Base-by-base conservation (phyloP, 1,140 invertebrate genomes). In the Temnothorax longispinosus region DNA sequence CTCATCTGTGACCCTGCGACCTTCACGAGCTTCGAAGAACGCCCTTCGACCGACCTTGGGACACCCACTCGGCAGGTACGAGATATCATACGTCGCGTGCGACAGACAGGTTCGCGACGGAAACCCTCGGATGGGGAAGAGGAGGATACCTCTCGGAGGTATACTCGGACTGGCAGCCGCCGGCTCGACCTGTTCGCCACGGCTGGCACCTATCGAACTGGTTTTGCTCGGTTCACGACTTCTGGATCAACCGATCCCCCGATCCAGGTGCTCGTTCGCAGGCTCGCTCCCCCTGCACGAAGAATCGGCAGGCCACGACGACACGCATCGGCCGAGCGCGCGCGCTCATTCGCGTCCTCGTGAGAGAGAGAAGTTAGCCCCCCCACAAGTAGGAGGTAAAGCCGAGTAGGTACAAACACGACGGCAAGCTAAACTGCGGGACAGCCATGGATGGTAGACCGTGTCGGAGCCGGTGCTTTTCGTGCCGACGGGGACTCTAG, bases 401-500 rank as follows among this genome's bases (percentile, higher is more conserved):
- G 80, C 27, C 38, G 86, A 54, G 44, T 76, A 69, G 67, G 71
- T 91, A 91, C 88, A 88, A 93, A 92, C 91, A 92, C 91, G 90
- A 88, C 86, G 91, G 91, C 91, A 86, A 77, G 88, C 92, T 92
- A 93, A 93, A 93, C 91, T 94, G 88, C 90, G 52, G 78, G 87
- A 72, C 80, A 78, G 81, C 88, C 87, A 56, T 38, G 84, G 84
- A 77, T 32, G 52, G 85, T 91, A 90, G 87, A 80, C 71, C 84
- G 69, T 87, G 56, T 44, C 89, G 75, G 87, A 84, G 78, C 86
- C 85, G 84, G 72, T 56, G 85, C 74, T 91, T 86, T 74, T 77
- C 80, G 76, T 64, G 64, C 38, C 64, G 54, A 50, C 41, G 86
- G 86, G 78, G 92, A 93, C 92, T 93, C 90, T 93, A 93, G 93